A percentile compares a stretch with the other conserved stretches of the same genome.
These are phyloP conservation scores for Polyodon spathula DNA, from an alignment of 2,113 vertebrate species.

Conservation along the genomic window DNA sequence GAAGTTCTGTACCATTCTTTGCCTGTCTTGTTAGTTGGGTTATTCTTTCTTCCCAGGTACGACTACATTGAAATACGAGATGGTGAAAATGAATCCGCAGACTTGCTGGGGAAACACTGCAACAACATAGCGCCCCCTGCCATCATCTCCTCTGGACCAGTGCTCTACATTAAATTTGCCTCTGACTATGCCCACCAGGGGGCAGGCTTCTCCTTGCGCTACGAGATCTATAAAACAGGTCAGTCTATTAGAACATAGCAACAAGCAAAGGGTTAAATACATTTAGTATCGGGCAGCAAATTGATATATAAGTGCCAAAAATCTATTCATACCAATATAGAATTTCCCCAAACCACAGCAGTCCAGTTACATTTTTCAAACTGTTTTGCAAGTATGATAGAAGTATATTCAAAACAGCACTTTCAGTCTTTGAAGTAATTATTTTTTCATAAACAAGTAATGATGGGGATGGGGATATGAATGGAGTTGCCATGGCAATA, in stretches of 20 bases:
- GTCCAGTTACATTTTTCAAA: too few species aligned
- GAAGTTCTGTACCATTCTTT: too few species aligned
- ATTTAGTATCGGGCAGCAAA: background rate
- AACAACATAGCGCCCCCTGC: conserved; percentile 92
- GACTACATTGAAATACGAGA: conserved; percentile 96
- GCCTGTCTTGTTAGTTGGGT: too few species aligned
- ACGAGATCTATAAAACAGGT: conserved; percentile 97
- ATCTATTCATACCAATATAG: too few species aligned
- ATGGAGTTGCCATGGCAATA: conserved; percentile 53
- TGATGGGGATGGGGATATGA: conserved; percentile 37
- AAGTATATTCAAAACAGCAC: too few species aligned
- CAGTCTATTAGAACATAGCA: conserved; percentile 24
- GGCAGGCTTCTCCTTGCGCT: conserved; percentile 92
- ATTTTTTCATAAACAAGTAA: conserved; percentile 28
- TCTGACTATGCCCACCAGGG: conserved; percentile 96
- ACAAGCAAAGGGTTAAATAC: background rate
- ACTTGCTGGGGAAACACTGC: conserved; percentile 90
- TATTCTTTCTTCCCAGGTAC: conserved; percentile 56
- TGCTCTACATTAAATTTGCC: conserved; percentile 88
- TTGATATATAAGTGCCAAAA: too few species aligned
- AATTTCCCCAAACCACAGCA: too few species aligned
- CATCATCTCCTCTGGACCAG: conserved; percentile 86
- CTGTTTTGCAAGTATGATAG: too few species aligned
- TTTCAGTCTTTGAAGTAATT: background rate
- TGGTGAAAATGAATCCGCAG: conserved; percentile 74